Base-by-base conservation (phyloP, 2,797 vertebrate genomes). In the Valencia hispanica region DNA sequence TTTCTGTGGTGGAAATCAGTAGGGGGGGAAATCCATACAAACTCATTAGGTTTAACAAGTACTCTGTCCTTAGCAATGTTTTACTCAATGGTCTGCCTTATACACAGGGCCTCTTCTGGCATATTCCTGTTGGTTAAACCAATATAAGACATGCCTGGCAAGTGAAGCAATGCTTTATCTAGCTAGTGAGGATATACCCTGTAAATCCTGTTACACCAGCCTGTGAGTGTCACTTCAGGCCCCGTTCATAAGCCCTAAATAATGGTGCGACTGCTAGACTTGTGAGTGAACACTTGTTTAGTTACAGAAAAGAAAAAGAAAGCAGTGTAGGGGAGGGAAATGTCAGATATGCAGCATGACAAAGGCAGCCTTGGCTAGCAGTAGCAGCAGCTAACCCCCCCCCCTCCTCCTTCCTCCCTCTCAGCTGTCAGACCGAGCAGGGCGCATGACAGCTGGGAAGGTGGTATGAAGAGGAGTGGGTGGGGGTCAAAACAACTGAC, bases 181-280 rank as follows among this genome's bases (percentile, higher is more conserved):
- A 61, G 80, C 79, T 74, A 53, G 75, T 69, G 80, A 85, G 77
- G 86, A 79, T 74, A 75, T 69, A 84, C 84, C 94, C 84, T 84
- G 91, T 84, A 91, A 90, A 94, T 93, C 94, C 92, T 90, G 95
- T 94, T 93, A 78, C 88, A 89, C 94, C 90, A 87, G 92, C 92
- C 83, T 84, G 82, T 73, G 89, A 82, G 81, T 78, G 74, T 89
- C 80, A 71, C 81, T 80, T 74, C 68, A 70, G 70, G 32, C 72
- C 79, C 76, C 73, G 43, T 84, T 80, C 63, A 78, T 61, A 74
- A 87, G 71, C 61, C 36, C 74, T 22, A 17, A 65, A 61, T 72
- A 74, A 70, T 51, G 30, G 73, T 34, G 48, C 11, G 63, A 11
- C 20, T 5, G 18, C 53, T 20, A 30, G 32, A 45, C 61, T 61